Percentiles rank a stretch among this genome's conserved stretches.
Evolutionary conservation across 2,888 invertebrate species (phyloP).

Genomic region (Amiota mariae): DNA sequence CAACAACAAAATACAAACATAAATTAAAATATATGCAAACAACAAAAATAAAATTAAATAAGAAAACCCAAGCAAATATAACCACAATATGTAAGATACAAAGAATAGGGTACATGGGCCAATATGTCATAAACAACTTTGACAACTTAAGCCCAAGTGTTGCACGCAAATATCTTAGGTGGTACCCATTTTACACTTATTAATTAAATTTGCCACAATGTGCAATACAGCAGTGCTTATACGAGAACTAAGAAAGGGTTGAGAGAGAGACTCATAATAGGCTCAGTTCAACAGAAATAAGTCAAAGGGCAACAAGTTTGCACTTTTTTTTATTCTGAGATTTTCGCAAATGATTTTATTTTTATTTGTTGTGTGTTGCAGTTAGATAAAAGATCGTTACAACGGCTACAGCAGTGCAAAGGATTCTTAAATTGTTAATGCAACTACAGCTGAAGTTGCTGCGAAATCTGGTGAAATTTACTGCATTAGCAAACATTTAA

Average conservation of each 20-base stretch:
- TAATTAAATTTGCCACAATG: conserved; percentile 14
- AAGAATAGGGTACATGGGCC: neutral
- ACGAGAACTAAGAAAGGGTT: neutral
- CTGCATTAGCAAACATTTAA: conserved; percentile 64
- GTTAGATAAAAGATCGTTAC: conserved; percentile 58
- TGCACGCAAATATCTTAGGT: neutral
- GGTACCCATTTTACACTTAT: neutral
- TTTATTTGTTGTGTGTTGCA: conserved; percentile 28
- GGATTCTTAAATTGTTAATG: conserved; percentile 72
- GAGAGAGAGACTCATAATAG: no score
- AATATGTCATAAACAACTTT: conserved; percentile 12
- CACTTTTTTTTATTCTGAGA: neutral
- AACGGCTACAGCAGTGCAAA: conserved; percentile 73
- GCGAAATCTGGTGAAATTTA: conserved; percentile 66
- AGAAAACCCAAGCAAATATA: no score
- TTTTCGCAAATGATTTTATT: neutral
- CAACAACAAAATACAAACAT: neutral
- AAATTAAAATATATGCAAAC: neutral
- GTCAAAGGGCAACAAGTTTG: conserved; percentile 26
- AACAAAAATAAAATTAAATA: no score
- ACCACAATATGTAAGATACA: neutral
- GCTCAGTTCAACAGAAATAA: no score
- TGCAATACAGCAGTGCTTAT: neutral
- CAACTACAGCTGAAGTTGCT: conserved; percentile 72
- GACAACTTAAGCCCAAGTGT: conserved; percentile 27